Base-by-base conservation (phyloP, 2,113 vertebrate genomes). In the Suricata suricatta region DNA sequence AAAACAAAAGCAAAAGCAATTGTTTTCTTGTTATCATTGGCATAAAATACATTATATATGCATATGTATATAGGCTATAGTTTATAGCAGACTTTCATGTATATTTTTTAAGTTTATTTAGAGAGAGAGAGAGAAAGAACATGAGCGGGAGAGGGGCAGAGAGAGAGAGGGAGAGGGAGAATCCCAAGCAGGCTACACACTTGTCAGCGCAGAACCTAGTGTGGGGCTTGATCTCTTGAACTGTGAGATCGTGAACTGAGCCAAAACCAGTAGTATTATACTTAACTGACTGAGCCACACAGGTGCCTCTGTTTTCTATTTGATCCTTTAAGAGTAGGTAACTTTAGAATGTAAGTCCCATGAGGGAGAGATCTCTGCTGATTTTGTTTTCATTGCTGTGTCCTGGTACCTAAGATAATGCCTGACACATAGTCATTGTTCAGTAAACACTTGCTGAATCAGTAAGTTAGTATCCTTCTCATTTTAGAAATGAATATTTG, bases 401-500 rank as follows among this genome's bases (percentile, higher is more conserved):
- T 83, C 19, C 7, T 85, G 23, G 16, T 76, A 66, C 23, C 29
- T 82, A 83, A 79, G 57, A 68, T 38, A 60, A 21, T 82, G 0
- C 7, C 50, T 83, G 50, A 27, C 12, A 74, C 21, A 71, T 52
- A 41, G 17, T 72, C 63, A 14, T n/a, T 93, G 2, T 76, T 96
- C 31, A 54, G 8, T 72, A 64, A 94, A 47, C 4, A 76, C 74
- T 79, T 87, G 25, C 0, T 25, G 21, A 89, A 60, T 86, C 44
- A 85, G 85, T 35, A 76, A 64, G 86, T 41, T 44, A 35, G 33
- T 41, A 52, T 89, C 7, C 74, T 19, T 29, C 0, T 80, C 7
- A 82, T 86, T 95, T 76, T 50, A 82, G 72, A 96, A 64, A 68
- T 38, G 33, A 82, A 2, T 79, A 86, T 90, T 90, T 96, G 4